These are phyloP conservation scores for Meriones psammophilus DNA, from an alignment of 2,797 vertebrate genomes.

Conservation along the genomic window DNA sequence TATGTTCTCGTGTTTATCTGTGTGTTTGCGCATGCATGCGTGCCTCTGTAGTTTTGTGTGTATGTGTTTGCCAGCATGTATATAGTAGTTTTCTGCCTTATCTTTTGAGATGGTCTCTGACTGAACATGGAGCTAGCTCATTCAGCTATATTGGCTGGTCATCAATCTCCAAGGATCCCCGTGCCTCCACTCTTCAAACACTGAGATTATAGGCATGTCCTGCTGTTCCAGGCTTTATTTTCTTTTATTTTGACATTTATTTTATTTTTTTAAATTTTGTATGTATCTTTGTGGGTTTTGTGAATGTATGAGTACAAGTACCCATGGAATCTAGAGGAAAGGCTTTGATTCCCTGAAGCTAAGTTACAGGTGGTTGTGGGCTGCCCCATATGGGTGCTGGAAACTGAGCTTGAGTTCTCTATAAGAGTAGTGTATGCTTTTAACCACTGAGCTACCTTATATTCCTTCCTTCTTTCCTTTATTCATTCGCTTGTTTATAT, in stretches of 20 bases:
- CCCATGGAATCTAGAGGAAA: not conserved
- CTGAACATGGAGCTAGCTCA: not conserved
- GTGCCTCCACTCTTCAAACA: not conserved
- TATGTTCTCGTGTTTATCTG: not conserved
- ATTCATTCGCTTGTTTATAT: not conserved
- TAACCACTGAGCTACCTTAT: not conserved
- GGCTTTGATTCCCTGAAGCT: not conserved
- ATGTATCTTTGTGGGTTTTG: not conserved
- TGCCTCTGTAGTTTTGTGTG: not conserved
- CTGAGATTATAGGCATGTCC: not conserved
- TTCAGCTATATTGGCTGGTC: not conserved
- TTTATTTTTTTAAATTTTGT: not conserved
- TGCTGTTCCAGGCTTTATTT: not conserved
- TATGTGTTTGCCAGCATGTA: not conserved
- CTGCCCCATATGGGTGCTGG: not conserved
- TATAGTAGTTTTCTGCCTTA: not conserved
- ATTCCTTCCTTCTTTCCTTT: not conserved
- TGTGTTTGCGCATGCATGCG: too few species aligned
- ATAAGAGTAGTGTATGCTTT: not conserved
- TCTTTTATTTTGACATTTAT: not conserved
- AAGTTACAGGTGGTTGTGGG: not conserved
- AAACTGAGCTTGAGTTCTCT: not conserved
- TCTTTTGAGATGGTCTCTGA: not conserved
- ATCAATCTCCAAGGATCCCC: not conserved
- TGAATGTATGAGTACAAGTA: not conserved